Conservation (phyloP, 1,140 invertebrate genomes). For the Pachypsylla venusta region DNA sequence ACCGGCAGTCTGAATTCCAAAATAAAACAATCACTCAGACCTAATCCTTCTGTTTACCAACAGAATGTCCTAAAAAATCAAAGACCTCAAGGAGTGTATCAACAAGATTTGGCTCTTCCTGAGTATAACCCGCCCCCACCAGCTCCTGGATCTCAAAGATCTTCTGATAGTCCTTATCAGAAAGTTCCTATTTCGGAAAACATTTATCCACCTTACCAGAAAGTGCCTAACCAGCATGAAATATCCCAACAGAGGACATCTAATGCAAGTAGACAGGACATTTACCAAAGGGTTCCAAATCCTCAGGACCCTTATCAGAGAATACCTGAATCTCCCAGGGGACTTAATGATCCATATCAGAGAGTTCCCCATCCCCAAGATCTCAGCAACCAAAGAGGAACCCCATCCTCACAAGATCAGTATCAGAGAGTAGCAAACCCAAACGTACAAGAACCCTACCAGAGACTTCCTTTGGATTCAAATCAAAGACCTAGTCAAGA, state of each 20-base stretch:
- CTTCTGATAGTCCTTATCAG: constrained; percentile 5
- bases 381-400: constrained; percentile 26
- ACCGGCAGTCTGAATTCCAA: background rate
- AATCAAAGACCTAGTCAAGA: constrained; percentile 13
- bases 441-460: background rate
- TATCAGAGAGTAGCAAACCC: constrained; percentile 9
- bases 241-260: constrained; percentile 8
- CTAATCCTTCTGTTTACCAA: constrained; percentile 13
- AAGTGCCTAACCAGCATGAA: constrained; percentile 12
- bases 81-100: constrained; percentile 22
- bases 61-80: constrained; percentile 12
- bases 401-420: constrained; percentile 6
- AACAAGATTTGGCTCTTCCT: constrained; percentile 21
- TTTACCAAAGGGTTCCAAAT: constrained; percentile 26
- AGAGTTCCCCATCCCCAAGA: constrained; percentile 38
- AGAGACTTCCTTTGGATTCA: background rate
- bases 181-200: constrained; percentile 4
- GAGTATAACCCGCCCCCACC: constrained; percentile 19
- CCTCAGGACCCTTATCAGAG: constrained; percentile 16
- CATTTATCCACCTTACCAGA: constrained; percentile 4
- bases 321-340: no score
- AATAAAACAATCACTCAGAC: background rate
- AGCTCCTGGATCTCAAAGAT: background rate
- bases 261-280: constrained; percentile 23
- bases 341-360: constrained; percentile 35